Evolutionary conservation across 1,140 invertebrate genomes (phyloP), one percentile per base, ranked within the genome.

Genomic region (Condylostylus longicornis): DNA sequence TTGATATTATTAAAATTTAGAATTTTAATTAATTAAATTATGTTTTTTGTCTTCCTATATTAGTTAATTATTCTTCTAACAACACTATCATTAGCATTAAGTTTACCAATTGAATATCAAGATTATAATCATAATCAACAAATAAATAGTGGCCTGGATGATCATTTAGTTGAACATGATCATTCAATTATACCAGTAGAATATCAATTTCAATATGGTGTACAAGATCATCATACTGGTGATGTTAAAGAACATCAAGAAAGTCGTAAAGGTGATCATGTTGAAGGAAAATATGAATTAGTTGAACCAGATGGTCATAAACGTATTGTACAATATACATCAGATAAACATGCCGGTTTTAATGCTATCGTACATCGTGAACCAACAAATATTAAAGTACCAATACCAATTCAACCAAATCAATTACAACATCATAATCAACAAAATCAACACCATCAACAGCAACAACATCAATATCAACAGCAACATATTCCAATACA

Each of bases 261-360:
- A 32, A 33, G 39, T 12, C 42, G 51, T 31, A 48, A 56, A 17
- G 54, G 54, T 38, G 49, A 54, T 36, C 49, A 50, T 44, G 59
- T 62, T 36, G 46, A 56, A 42, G 59, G 59, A 45, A 46, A 54
- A 35, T 62, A 63, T 43, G 49, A 50, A 47, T 47, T 62, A 43
- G 49, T 62, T 37, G 62, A 63, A 38, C 53, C 61, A 32, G 61
- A 64, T 43, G 62, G 62, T n/a, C 54, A 58, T 42, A 54, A 57
- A 42, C 45, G 62, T 3, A 54, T 50, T 32, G 62, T 64, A 13
- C 61, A 64, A 36, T 64, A 64, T 30, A 56, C 52, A 2, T 58
- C 61, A 23, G 62, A 64, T 38, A 51, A 52, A 37, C 48, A 56
- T 45, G 56, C 49, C 42, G 61, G 61, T 3, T 63, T 63, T 45